Evolutionary conservation across 2,888 invertebrate species (phyloP), one percentile per base, ranked within the genome.

Genomic region (Serrognathus titanus): DNA sequence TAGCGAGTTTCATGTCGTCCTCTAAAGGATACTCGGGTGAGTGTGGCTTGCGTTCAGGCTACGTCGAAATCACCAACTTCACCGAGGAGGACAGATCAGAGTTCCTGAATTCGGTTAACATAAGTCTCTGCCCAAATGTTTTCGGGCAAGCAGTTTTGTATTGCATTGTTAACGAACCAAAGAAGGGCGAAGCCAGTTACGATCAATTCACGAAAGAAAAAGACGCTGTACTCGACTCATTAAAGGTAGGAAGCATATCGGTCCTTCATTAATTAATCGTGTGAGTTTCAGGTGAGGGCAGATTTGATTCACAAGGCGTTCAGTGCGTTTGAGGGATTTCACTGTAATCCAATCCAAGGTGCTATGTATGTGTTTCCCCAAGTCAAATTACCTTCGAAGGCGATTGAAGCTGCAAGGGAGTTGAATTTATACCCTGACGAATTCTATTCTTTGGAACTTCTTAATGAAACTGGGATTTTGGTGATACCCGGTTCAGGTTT

Each of bases 101-200:
- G 71, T 76, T 87, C 53, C 72, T 83, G 51, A 89, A 89, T 69
- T 83, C 84, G 49, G 82, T 89, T 45, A 86, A 88, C 5, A 88
- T 89, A 12, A 87, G 85, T 76, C 75, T 90, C 9, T 90, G 90
- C 66, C 86, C 89, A 1, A 85, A 87, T 2, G 83, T 85, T 6
- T 75, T 86, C 31, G 89, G 89, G 43, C 89, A 88, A 81, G 81
- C 83, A 2, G 83, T 82, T 3, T 85, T 89, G 82, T 88, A 86
- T 68, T 84, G 85, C 45, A 85, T 89, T 2, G 87, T 87, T 0
- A 86, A 86, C 70, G 89, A 88, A 1, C 91, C 91, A 0, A 76
- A 78, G 57, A 79, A 81, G 0, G 86, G 86, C 1, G 88, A 89
- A 57, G 85, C 87, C 1, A 90, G 90, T 0, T 88, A 88, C 73